These are phyloP conservation scores for Centruroides sculpturatus DNA, from an alignment of 1,140 invertebrate species.

Conservation along the genomic window DNA sequence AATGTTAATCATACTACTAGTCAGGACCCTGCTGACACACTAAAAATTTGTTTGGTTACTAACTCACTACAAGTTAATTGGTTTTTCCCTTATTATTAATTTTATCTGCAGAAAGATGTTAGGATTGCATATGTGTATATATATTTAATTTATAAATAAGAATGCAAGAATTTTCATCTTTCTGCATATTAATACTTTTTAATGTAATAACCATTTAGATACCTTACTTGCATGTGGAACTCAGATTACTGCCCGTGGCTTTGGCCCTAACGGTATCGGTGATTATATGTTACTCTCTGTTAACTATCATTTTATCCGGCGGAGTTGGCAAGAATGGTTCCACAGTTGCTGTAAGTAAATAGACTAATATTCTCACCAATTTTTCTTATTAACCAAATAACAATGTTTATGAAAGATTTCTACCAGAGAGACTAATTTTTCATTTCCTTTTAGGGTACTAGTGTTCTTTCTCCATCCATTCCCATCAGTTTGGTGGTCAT, in stretches of 20 bases:
- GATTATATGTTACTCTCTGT: conserved; percentile 23
- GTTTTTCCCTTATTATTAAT: too few species aligned
- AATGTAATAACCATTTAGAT: conserved; percentile 2
- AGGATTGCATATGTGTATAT: too few species aligned
- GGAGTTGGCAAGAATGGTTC: conserved; percentile 95
- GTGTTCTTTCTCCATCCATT: conserved; percentile 89
- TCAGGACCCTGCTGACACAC: too few species aligned
- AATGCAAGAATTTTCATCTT: too few species aligned
- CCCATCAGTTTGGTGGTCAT: conserved; percentile 79
- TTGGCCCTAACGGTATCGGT: conserved; percentile 4
- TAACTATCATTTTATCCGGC: conserved; percentile 68
- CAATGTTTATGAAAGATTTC: too few species aligned
- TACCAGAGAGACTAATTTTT: too few species aligned
- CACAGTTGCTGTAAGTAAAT: conserved; percentile 55
- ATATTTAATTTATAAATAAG: too few species aligned
- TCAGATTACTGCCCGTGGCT: conserved; percentile 11
- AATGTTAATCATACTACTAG: too few species aligned
- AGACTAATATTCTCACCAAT: neutral
- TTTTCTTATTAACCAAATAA: neutral
- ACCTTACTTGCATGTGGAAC: conserved; percentile 10
- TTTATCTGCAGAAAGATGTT: too few species aligned
- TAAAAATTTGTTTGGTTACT: too few species aligned
- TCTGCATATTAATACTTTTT: too few species aligned
- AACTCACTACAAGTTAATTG: too few species aligned
- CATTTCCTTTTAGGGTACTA: conserved; percentile 52